Evolutionary conservation across 2,888 invertebrate species (phyloP).

Genomic region (Lypha dubia): DNA sequence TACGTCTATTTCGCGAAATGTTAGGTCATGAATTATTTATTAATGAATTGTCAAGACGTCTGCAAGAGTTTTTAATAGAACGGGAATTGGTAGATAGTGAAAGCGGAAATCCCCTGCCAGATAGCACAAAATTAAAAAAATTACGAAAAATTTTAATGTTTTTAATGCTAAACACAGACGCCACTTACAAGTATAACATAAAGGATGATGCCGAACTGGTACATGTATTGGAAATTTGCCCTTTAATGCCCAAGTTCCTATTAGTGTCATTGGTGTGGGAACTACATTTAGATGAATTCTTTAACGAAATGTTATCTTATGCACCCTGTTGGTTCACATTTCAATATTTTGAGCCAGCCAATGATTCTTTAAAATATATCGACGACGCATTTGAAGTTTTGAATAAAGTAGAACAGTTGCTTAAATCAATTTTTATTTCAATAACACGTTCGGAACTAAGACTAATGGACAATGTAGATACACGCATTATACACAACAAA

Average conservation of each 20-base stretch:
- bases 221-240: constrained; percentile 77
- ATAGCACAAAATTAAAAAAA: constrained; percentile 62
- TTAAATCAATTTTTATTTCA: constrained; percentile 76
- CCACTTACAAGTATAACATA: constrained; percentile 77
- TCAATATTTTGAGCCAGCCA: constrained; percentile 77
- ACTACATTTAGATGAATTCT: constrained; percentile 77
- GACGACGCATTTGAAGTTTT: constrained; percentile 77
- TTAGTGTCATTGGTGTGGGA: constrained; percentile 77
- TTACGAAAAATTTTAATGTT: constrained; percentile 79
- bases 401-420: constrained; percentile 75
- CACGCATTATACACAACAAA: constrained; percentile 77
- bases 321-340: constrained; percentile 79
- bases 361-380: constrained; percentile 76
- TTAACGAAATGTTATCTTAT: constrained; percentile 77
- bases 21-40: constrained; percentile 78
- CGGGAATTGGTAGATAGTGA: constrained; percentile 72
- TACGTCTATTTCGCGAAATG: neutral
- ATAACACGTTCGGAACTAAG: constrained; percentile 77
- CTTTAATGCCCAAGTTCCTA: constrained; percentile 78
- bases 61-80: constrained; percentile 73
- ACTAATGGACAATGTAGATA: constrained; percentile 75
- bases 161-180: constrained; percentile 78
- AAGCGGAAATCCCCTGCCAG: constrained; percentile 67
- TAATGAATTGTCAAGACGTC: constrained; percentile 75
- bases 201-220: constrained; percentile 75